phyloP scores from a whole-genome alignment of 2,113 vertebrate species.

The Macquaria ambigua region DNA sequence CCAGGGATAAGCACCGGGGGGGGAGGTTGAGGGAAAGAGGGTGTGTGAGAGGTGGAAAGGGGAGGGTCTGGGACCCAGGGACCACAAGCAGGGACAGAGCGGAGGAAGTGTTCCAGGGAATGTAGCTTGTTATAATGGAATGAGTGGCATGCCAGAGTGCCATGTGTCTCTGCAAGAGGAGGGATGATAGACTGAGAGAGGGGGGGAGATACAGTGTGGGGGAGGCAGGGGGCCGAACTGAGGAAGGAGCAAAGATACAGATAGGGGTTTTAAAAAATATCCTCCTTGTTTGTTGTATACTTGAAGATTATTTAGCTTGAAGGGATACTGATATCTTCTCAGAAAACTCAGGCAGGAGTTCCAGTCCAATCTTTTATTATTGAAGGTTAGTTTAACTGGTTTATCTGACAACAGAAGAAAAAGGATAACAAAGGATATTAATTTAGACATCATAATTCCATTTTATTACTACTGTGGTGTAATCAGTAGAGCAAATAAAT shows the following conservation, averaged over 20 bases:
- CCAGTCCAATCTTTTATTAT: neutral
- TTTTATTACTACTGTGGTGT: no score
- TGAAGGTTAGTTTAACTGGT: no score
- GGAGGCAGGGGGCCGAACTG: neutral
- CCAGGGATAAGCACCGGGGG: constrained; percentile 58
- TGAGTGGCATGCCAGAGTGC: constrained; percentile 79
- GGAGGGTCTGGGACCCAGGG: constrained; percentile 79
- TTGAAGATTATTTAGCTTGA: neutral
- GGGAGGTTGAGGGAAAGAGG: constrained; percentile 25
- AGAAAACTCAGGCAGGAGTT: neutral
- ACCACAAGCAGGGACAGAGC: constrained; percentile 74
- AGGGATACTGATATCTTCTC: neutral
- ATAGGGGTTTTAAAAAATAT: constrained; percentile 15
- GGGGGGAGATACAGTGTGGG: neutral
- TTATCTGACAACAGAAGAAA: no score
- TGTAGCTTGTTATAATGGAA: constrained; percentile 79
- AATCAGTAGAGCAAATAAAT: neutral
- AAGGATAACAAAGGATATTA: no score
- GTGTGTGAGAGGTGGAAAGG: constrained; percentile 27
- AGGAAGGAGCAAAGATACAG: constrained; percentile 6
- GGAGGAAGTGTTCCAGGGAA: constrained; percentile 86
- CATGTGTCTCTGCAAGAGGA: constrained; percentile 66
- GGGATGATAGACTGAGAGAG: constrained; percentile 71
- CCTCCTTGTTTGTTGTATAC: neutral
- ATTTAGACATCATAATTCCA: no score